These are phyloP conservation scores for Drosophila kanekoi DNA, from an alignment of 2,888 invertebrate genomes.

Conservation along the genomic window DNA sequence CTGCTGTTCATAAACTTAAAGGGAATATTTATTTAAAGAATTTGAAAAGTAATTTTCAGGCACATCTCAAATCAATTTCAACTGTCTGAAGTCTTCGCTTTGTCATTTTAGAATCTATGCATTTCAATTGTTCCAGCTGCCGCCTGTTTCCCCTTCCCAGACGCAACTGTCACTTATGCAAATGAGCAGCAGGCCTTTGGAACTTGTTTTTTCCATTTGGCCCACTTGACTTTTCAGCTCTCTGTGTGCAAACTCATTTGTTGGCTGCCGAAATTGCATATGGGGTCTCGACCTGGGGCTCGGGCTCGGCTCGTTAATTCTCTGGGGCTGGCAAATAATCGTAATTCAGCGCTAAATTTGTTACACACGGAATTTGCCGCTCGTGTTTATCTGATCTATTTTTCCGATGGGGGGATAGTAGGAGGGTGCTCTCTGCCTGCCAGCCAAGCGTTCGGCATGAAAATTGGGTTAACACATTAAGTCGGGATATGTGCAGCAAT, in stretches of 20 bases:
- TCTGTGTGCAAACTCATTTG: slow-evolving; percentile 15
- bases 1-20: no score
- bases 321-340: slow-evolving; percentile 33
- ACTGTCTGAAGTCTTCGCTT: not conserved
- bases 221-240: slow-evolving; percentile 37
- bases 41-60: no score
- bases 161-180: slow-evolving; percentile 61
- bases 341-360: slow-evolving; percentile 61
- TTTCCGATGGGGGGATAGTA: not conserved
- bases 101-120: not conserved
- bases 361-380: slow-evolving; percentile 42
- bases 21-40: no score
- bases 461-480: slow-evolving; percentile 78
- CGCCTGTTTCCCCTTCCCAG: not conserved
- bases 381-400: slow-evolving; percentile 48
- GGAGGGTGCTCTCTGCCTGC: slow-evolving; percentile 10
- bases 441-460: slow-evolving; percentile 52
- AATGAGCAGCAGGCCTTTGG: slow-evolving; percentile 45
- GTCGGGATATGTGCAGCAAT: slow-evolving; percentile 32
- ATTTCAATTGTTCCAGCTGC: not conserved
- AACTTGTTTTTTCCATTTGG: slow-evolving; percentile 17
- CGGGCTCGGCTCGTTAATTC: slow-evolving; percentile 41
- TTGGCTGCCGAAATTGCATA: slow-evolving; percentile 31
- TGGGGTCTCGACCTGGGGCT: slow-evolving; percentile 17
- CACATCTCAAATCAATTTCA: not conserved